These are phyloP conservation scores for Notarius lentiginosus DNA, from an alignment of 2,113 vertebrate species.

Conservation along the genomic window DNA sequence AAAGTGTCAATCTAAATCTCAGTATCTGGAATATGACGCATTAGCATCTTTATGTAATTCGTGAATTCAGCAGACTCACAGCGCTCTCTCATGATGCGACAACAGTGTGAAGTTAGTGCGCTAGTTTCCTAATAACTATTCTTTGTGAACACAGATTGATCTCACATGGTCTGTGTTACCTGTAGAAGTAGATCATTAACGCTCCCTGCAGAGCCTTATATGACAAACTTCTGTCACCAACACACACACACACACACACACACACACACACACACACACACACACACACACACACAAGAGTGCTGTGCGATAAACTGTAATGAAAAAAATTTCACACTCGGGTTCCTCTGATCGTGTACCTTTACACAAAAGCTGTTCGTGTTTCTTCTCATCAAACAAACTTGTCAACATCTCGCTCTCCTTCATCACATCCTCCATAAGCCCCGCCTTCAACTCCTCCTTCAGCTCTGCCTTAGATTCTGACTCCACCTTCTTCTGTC, in stretches of 20 bases:
- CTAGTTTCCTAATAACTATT: too few species aligned
- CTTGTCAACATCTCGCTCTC: conserved; percentile 82
- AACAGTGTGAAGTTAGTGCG: background rate
- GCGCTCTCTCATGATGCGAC: too few species aligned
- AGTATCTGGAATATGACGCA: too few species aligned
- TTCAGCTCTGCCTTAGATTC: conserved; percentile 42
- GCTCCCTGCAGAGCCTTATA: conserved; percentile 89
- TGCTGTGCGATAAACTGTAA: background rate
- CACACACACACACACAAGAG: too few species aligned
- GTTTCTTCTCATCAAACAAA: conserved; percentile 91
- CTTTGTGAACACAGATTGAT: too few species aligned
- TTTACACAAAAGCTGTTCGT: conserved; percentile 89
- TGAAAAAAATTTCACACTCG: too few species aligned
- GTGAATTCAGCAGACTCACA: background rate
- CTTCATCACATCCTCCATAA: conserved; percentile 80
- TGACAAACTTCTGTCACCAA: conserved; percentile 83
- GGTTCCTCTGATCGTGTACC: conserved; percentile 64
- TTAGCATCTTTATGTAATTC: background rate
- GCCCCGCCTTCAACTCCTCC: conserved; percentile 81
- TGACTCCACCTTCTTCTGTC: conserved; percentile 73
- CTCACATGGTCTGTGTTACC: conserved; percentile 66
- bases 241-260: background rate
- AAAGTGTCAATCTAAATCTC: too few species aligned
- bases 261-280: too few species aligned
- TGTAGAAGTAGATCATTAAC: conserved; percentile 98